Evolutionary conservation across 35 echinoderm and acorn worm species (phyloP).

Genomic region (Apostichopus parvimensis): DNA sequence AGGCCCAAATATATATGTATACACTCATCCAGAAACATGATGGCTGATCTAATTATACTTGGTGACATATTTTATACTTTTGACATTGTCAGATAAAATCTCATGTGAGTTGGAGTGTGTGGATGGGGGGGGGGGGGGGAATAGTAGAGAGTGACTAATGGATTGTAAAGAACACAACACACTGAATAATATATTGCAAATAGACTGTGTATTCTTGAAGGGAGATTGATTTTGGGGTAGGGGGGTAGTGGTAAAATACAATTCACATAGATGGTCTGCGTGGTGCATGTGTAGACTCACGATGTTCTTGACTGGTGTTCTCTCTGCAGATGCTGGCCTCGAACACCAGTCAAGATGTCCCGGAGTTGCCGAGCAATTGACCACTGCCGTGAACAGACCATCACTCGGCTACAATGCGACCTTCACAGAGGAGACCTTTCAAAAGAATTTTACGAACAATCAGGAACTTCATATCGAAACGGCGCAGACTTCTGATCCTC

Average conservation of each 20-base stretch:
- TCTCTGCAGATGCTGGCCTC: background rate
- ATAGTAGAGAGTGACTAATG: background rate
- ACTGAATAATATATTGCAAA: too few relatives aligned
- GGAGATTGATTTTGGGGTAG: too few relatives aligned
- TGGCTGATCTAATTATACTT: too few relatives aligned
- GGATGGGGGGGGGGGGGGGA: background rate
- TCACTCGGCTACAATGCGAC: background rate
- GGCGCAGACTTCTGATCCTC: background rate
- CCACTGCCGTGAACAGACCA: background rate
- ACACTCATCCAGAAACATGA: too few relatives aligned
- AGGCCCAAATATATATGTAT: too few relatives aligned
- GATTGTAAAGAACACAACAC: too few relatives aligned
- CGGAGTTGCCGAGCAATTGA: background rate
- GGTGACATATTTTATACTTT: too few relatives aligned
- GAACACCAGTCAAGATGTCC: conserved; percentile 42
- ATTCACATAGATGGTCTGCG: background rate
- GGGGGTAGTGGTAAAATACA: too few relatives aligned
- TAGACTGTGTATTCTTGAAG: too few relatives aligned
- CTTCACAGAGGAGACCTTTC: background rate
- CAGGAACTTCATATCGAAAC: background rate
- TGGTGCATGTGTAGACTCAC: background rate
- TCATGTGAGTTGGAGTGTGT: background rate
- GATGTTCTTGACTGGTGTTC: conserved; percentile 39
- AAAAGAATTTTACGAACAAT: background rate
- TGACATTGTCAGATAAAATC: too few relatives aligned